Evolutionary conservation across 1,140 invertebrate species (phyloP), one percentile per base, ranked within the genome.

Genomic region (Scylla paramamosain): DNA sequence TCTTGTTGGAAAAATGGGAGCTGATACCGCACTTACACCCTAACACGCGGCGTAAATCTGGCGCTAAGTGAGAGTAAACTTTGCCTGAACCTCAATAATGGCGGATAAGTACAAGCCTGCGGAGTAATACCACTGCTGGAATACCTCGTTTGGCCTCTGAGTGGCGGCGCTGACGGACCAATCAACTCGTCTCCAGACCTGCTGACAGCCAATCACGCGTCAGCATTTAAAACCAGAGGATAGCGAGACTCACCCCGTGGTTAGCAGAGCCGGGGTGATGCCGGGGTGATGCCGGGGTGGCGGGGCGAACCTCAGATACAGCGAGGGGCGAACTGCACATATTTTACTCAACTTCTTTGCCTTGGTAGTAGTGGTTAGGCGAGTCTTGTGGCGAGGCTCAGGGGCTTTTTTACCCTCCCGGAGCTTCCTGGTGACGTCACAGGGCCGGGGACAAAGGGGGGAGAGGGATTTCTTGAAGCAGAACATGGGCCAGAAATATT

Each of bases 11-110:
- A 77, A 77, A 77, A 77, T n/a, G 25, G 25, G 67, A 77, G 12
- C 20, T 77, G 67, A 77, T 77, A 77, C 67, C 67, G 67, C 67
- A 77, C 67, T 77, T 77, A 77, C 67, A 3, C 67, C 67, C 67
- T 77, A 91, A 91, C 90, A 59, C 10, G 8, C 29, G 32, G 52
- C 52, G 67, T 91, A 91, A 91, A 77, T 91, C 90, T 91, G n/a
- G 52, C n/a, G 90, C 31, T 91, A 91, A 91, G 52, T 91, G 90
- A 91, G 90, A 91, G 52, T 45, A 91, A 91, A 32, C 90, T 29
- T 39, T 28, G 59, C 16, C 29, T 28, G 59, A 20, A n/a, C 29
- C 90, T 77, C 31, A 91, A 91, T 91, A 91, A 91, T 91, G 52
- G 16, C 29, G 52, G 25, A 16, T 91, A 91, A 91, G 20, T 91